Base-by-base conservation (phyloP, 1,140 invertebrate species). In the Harlomillsia oculata region DNA sequence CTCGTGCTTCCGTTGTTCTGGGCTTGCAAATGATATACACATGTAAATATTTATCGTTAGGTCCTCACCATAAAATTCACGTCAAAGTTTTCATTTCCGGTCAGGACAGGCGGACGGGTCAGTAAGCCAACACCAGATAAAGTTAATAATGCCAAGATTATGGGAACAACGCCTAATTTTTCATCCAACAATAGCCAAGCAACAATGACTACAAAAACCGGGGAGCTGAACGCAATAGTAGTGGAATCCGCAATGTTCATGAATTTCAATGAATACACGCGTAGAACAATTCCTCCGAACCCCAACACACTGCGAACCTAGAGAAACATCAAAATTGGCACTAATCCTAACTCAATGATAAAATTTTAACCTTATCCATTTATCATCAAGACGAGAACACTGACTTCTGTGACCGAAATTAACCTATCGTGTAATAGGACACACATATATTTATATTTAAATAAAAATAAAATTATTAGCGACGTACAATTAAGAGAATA, bases 231-330 rank as follows among this genome's bases (percentile, higher is more conserved):
- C 9, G 28, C 20, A 28, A 63, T 62, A 3, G 53, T 44, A 3
- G 51, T 57, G n/a, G 56, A 45, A 53, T 58, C 56, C 4, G 53
- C 61, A 6, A 63, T 26, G 13, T 25, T 29, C 34, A 63, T 46
- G 16, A 32, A 59, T 20, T 41, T 32, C 1, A 63, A 23, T 3
- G 61, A 51, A 30, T 39, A 55, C 21, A 32, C 46, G 14, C 40
- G 43, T 6, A 63, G 21, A 1, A 63, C 34, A 26, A 53, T 18
- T 13, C 44, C 48, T 13, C 29, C 14, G 14, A 3, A 5, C 26
- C 61, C 61, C 8, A 58, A 11, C n/a, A 59, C 14, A 1, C 56
- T 53, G 6, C 60, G 55, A 6, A 62, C 18, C 59, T 61, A 29
- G n/a, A n/a, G n/a, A n/a, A n/a, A n/a, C n/a, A n/a, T n/a, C n/a